phyloP scores from a whole-genome alignment of 2,113 vertebrate species.

The Dipodomys stephensi region DNA sequence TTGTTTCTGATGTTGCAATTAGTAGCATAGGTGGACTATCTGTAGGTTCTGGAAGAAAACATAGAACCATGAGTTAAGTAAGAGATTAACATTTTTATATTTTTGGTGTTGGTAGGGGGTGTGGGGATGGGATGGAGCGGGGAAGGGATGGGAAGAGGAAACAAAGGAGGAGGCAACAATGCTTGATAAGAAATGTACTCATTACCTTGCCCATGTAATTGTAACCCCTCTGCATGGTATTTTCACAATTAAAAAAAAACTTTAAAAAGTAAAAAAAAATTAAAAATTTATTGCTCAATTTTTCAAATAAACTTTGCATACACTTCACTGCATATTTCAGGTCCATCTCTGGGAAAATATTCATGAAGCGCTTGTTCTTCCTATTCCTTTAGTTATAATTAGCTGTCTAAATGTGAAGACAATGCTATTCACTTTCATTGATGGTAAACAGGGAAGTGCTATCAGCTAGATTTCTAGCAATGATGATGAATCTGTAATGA shows the following conservation, averaged over 20 bases:
- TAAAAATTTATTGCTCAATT: neutral
- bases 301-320: neutral
- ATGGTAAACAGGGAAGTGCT: neutral
- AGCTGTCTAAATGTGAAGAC: neutral
- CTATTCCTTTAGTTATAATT: constrained; percentile 64
- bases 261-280: no score
- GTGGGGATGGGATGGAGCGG: no score
- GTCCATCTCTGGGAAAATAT: constrained; percentile 47
- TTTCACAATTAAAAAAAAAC: no score
- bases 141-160: no score
- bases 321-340: neutral
- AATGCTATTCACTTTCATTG: constrained; percentile 19
- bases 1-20: constrained; percentile 89
- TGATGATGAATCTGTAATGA: constrained; percentile 7
- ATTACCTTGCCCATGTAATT: no score
- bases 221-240: no score
- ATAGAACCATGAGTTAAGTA: constrained; percentile 19
- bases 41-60: constrained; percentile 89
- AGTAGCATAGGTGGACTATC: constrained; percentile 93
- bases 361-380: constrained; percentile 19
- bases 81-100: neutral
- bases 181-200: no score
- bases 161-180: no score
- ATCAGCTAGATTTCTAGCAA: constrained; percentile 5
- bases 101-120: neutral